Evolutionary conservation across 1,140 invertebrate species (phyloP).

Genomic region (Rhopalosiphum maidis): DNA sequence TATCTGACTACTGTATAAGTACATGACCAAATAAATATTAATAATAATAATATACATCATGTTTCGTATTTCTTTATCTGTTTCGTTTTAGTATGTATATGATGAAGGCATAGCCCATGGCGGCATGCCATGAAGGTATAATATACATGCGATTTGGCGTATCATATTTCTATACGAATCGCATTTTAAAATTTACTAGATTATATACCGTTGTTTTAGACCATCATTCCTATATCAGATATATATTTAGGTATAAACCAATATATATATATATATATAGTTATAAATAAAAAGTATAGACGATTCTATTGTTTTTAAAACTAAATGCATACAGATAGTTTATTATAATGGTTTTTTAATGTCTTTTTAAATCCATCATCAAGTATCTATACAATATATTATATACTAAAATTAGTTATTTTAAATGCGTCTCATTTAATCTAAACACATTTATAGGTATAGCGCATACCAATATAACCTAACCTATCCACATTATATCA

Average conservation of each 20-base stretch:
- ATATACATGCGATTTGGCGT: not conserved
- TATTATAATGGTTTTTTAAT: slow-evolving; percentile 45
- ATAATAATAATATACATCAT: slow-evolving; percentile 2
- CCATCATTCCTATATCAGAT: not conserved
- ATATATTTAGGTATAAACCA: not conserved
- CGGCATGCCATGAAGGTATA: not conserved
- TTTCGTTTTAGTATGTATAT: not conserved
- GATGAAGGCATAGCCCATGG: not conserved
- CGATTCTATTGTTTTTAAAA: slow-evolving; percentile 19
- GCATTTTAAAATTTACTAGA: not conserved
- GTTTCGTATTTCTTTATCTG: not conserved
- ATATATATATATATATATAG: not conserved
- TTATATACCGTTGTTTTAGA: not conserved
- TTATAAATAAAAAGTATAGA: not conserved
- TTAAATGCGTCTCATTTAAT: slow-evolving; percentile 36
- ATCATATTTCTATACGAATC: not conserved
- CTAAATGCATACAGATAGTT: not conserved
- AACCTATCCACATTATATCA: not conserved
- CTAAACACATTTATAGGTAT: not conserved
- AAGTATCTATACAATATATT: not conserved
- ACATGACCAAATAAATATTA: slow-evolving; percentile 7
- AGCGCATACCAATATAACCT: not conserved
- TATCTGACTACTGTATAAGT: not conserved
- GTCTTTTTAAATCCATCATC: slow-evolving; percentile 28
- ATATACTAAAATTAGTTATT: slow-evolving; percentile 22